Base-by-base conservation (phyloP, 1,140 invertebrate species). In the Calosoma granatense region DNA sequence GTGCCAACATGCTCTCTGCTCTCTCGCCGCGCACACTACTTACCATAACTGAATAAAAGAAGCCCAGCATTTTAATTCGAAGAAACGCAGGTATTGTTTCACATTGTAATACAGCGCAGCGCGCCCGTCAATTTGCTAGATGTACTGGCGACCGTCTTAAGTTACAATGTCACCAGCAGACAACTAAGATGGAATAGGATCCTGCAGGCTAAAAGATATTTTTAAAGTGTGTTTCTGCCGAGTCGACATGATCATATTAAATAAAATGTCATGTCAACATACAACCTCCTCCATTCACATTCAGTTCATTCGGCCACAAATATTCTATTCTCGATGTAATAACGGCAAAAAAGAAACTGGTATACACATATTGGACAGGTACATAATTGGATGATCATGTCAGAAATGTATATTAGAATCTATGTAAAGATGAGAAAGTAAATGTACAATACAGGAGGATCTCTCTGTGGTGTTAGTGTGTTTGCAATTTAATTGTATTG, bases 401-500 rank as follows among this genome's bases (percentile, higher is more conserved):
- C n/a, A n/a, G n/a, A n/a, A n/a, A n/a, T n/a, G n/a, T n/a, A n/a
- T n/a, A n/a, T n/a, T n/a, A n/a, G n/a, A n/a, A n/a, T n/a, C n/a
- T n/a, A n/a, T n/a, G n/a, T n/a, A n/a, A n/a, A n/a, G n/a, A n/a
- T n/a, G n/a, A n/a, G n/a, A n/a, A n/a, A n/a, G n/a, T n/a, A n/a
- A n/a, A n/a, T n/a, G n/a, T n/a, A n/a, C n/a, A n/a, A n/a, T n/a
- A n/a, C n/a, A n/a, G n/a, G n/a, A n/a, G n/a, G n/a, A n/a, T 36
- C 6, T 36, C 26, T 6, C n/a, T 36, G 26, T 6, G 26, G n/a
- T 36, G n/a, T 36, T 36, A n/a, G 26, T 36, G 9, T 47, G 41
- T 47, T 47, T 47, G 41, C 41, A 47, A 47, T 47, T 47, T 47
- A 47, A 47, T 47, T 47, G 41, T 17, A 17, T 47, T 47, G 41